phyloP scores from a whole-genome alignment of 2,113 vertebrate genomes.

The Dascyllus trimaculatus region DNA sequence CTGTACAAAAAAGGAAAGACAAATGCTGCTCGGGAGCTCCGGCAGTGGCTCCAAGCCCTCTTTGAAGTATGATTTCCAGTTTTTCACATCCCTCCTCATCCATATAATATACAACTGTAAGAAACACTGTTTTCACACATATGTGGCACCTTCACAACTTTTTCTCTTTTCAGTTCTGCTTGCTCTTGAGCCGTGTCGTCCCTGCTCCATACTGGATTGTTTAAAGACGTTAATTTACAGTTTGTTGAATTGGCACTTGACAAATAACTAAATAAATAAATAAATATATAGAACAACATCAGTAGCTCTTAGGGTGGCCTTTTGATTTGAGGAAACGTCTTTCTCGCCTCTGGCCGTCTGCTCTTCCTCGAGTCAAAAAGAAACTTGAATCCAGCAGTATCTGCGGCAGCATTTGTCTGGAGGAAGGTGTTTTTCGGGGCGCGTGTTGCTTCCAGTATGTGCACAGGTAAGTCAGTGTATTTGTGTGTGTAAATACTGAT shows the following conservation, averaged over 20 bases:
- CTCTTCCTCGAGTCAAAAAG: slow-evolving; percentile 25
- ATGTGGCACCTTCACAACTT: slow-evolving; percentile 16
- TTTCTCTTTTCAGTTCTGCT: neutral
- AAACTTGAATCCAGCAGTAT: slow-evolving; percentile 34
- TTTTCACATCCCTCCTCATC: neutral
- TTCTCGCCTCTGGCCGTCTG: neutral
- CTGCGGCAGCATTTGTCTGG: slow-evolving; percentile 20
- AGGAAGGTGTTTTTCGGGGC: slow-evolving; percentile 19
- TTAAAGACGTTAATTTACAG: slow-evolving; percentile 58
- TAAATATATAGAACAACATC: slow-evolving; percentile 63
- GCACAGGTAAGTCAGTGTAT: slow-evolving; percentile 41
- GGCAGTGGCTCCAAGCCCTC: slow-evolving; percentile 3
- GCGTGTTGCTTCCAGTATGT: slow-evolving; percentile 21
- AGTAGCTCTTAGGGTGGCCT: slow-evolving; percentile 34
- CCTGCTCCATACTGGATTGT: slow-evolving; percentile 76
- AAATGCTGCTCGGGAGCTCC: slow-evolving; percentile 9
- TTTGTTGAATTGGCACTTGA: slow-evolving; percentile 92
- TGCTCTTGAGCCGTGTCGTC: neutral
- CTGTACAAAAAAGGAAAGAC: slow-evolving; percentile 38
- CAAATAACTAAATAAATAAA: slow-evolving; percentile 86
- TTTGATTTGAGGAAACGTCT: slow-evolving; percentile 8
- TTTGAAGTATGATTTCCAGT: slow-evolving; percentile 33
- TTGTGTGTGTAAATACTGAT: slow-evolving; percentile 29
- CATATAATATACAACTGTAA: slow-evolving; percentile 1
- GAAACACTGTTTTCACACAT: slow-evolving; percentile 47